Evolutionary conservation across 2,797 vertebrate genomes (phyloP), one percentile per base, ranked within the genome.

Genomic region (Brachymystax lenok): DNA sequence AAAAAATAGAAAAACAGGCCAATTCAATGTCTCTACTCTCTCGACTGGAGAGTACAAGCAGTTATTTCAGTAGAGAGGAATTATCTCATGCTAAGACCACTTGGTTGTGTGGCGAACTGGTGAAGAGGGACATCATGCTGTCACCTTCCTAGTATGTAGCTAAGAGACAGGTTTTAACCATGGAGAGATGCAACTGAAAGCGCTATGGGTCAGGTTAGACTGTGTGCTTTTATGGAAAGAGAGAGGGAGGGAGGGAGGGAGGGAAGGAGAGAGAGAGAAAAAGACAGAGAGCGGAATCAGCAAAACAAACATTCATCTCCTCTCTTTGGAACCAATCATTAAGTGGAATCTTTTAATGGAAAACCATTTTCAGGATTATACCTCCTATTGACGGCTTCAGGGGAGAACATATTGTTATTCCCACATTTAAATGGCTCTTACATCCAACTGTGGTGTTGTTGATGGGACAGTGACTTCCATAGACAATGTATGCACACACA

Each of bases 51-150:
- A 19, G 69, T 70, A n/a, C 69, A 12, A 50, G 33, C 4, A 16
- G 64, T 67, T 28, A 12, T 5, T 28, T 17, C 64, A 33, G 27
- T 1, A 14, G 14, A 16, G 28, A 67, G 28, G 5, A 28, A 33
- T 17, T 19, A 5, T 14, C 7, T 28, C 1, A 16, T 33, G 28
- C 64, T 33, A 67, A 19, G 64, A 67, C 27, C 17, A 4, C 13
- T 68, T 30, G 16, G 3, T 33, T 17, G 13, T 52, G 30, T 24
- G 33, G 33, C 1, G 14, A 78, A 33, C 72, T 88, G 90, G 90
- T 90, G 88, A 91, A 90, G 89, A 89, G 90, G 83, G 86, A 87
- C 89, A 92, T 92, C 90, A 89, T 88, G 80, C 83, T 88, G 88
- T 91, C 92, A 90, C 83, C 73, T 14, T 86, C 79, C 24, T 35